Evolutionary conservation across 2,797 vertebrate genomes (phyloP), one percentile per base, ranked within the genome.

Genomic region (Manis javanica): DNA sequence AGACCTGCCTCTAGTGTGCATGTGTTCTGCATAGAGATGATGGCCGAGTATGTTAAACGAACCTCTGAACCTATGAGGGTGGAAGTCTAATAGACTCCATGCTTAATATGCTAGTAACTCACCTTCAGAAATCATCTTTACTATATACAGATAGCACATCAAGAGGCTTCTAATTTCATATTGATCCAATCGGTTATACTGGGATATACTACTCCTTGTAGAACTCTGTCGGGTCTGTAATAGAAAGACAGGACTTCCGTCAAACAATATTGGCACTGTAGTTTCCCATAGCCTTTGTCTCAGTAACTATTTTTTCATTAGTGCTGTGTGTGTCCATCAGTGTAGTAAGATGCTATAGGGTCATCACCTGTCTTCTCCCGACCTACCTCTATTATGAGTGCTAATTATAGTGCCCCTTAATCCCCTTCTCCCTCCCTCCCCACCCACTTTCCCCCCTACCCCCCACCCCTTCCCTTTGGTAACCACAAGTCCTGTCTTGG

Each of bases 111-210:
- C 29, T 94, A 61, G 42, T 74, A 82, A 98, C 99, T 98, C 94
- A 99, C 99, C 99, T 98, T 99, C 99, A 46, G 99, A 99, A 97
- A 99, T 98, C 81, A 99, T 99, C 98, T 99, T 99, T 93, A 99
- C 89, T 0, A 99, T 98, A 96, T 99, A 99, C 74, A 99, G 98
- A 97, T 99, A 99, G 96, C 99, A 99, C 97, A 99, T 98, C 15
- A 99, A 99, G 55, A 99, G 99, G 0, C 99, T 99, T 91, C 98
- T 99, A 97, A 99, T 99, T 98, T 99, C 99, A n/a, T 99, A 99
- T 37, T 98, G 98, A 87, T 99, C 99, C 97, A 99, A 97, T 57
- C 99, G 98, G 95, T 99, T 98, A 59, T 98, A 97, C 51, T 99
- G 98, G 5, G 99, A 99, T 78, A 99, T 3, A 1, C 98, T 99